phyloP scores from a whole-genome alignment of 2,797 vertebrate species.

The Neopelma chrysocephalum region DNA sequence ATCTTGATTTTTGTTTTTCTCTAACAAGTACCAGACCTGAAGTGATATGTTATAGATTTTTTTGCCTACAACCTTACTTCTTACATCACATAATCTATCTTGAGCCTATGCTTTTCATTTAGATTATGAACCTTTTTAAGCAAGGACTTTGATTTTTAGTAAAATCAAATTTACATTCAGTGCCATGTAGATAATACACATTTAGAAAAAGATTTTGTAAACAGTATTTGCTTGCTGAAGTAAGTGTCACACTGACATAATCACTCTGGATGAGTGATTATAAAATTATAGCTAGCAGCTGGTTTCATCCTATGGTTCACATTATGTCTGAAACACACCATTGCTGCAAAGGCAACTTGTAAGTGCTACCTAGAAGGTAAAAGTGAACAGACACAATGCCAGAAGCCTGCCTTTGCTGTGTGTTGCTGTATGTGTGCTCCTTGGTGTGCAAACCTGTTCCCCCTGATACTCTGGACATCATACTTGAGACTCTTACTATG shows the following conservation, averaged over 20 bases:
- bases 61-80: background rate
- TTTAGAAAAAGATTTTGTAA: background rate
- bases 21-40: background rate
- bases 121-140: background rate
- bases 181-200: background rate
- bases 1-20: background rate
- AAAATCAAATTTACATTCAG: background rate
- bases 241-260: background rate
- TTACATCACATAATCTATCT: background rate
- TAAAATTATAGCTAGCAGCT: background rate
- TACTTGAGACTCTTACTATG: background rate
- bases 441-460: background rate
- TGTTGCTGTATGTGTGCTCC: too few relatives aligned
- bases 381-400: background rate
- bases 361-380: background rate
- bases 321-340: background rate
- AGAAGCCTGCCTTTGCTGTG: background rate
- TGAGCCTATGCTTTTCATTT: background rate
- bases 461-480: background rate
- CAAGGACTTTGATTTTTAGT: background rate
- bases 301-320: background rate
- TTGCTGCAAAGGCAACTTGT: fast-evolving
- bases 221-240: background rate
- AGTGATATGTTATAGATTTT: background rate
- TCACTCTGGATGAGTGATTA: background rate